Conservation (phyloP, 2,888 invertebrate genomes). For the Podotricha telesiphe region DNA sequence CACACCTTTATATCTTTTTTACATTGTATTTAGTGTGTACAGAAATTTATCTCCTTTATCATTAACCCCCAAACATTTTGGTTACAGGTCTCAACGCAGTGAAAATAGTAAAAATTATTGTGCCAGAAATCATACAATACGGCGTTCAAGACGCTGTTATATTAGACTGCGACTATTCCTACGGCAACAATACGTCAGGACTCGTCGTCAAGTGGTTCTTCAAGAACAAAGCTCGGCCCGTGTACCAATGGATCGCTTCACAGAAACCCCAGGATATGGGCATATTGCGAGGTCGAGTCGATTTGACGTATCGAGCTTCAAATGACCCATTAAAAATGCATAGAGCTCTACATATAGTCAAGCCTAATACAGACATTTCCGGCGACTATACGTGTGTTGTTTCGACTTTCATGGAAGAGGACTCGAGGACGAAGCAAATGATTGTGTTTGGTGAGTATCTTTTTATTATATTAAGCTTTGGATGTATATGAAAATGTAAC, state of each 20-base stretch:
- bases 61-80: no score
- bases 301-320: conserved; percentile 86
- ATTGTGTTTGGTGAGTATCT: conserved; percentile 86
- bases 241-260: conserved; percentile 91
- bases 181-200: conserved; percentile 85
- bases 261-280: conserved; percentile 87
- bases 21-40: no score
- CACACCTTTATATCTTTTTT: no score
- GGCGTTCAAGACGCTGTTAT: conserved; percentile 85
- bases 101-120: conserved; percentile 85
- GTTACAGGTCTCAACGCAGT: conserved; percentile 83
- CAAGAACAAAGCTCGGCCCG: conserved; percentile 85
- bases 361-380: conserved; percentile 88
- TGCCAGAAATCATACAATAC: conserved; percentile 85
- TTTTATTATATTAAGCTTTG: not conserved
- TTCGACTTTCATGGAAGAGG: conserved; percentile 87
- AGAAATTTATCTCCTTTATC: no score
- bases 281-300: conserved; percentile 80
- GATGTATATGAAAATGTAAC: no score
- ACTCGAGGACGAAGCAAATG: conserved; percentile 86
- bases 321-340: conserved; percentile 87
- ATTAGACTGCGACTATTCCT: conserved; percentile 89
- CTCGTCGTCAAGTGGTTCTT: conserved; percentile 91
- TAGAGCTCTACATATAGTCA: conserved; percentile 88
- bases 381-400: conserved; percentile 90